Base-by-base conservation (phyloP, 2,888 invertebrate species). In the Plutella xylostella region DNA sequence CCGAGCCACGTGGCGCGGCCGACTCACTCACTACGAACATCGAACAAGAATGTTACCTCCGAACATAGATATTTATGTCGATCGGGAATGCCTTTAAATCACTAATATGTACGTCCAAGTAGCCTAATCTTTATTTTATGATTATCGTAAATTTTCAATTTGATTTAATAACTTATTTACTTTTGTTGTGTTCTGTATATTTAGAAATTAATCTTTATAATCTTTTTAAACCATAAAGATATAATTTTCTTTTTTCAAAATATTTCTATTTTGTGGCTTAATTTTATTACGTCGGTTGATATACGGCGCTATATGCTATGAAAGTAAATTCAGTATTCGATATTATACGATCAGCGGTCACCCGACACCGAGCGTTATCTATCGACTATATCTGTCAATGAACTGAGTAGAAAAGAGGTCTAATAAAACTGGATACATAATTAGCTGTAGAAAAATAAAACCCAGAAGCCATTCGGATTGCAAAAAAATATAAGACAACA, bases 81-180 rank as follows among this genome's bases (percentile, higher is more conserved):
- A 43, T 43, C 22, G 34, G 14, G 68, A 72, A 74, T 71, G 68
- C 62, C 62, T 60, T 66, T 78, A 82, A 79, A 79, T 79, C 77
- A 78, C 58, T 51, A 47, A 56, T 55, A 57, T 58, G 58, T 53
- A 65, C 56, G 55, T 61, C 59, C 57, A 61, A 63, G 58, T 63
- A 55, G 62, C 63, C 56, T 82, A 79, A 82, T 79, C 77, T 79
- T 63, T 61, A 65, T 70, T 80, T 79, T 77, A 82, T 73, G 73
- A 66, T 67, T 66, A 71, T 71, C 76, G 69, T 83, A 78, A 80
- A 80, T 77, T n/a, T 69, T 67, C 62, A 66, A 72, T 76, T 75
- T 72, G 67, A 75, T 75, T 74, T 77, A 77, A 79, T 78, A 73
- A 75, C 75, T 76, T 75, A 78, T 74, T 77, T 72, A 72, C 65